Conservation (phyloP, 2,797 vertebrate species). For the Girardinus metallicus region DNA sequence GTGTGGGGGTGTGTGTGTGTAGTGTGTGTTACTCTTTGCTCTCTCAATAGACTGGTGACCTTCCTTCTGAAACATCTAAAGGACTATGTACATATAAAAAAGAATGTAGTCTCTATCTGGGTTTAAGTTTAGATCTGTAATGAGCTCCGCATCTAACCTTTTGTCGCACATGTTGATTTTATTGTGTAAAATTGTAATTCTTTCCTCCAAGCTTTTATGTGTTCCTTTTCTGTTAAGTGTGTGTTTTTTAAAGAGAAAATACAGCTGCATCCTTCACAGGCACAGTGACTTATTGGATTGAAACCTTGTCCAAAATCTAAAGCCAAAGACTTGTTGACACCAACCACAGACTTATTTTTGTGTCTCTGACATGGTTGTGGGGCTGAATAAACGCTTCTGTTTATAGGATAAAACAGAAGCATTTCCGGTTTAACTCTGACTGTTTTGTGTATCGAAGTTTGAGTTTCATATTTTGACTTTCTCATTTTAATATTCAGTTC, state of each 20-base stretch:
- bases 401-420: background rate
- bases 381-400: constrained; percentile 2
- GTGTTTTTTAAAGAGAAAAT: constrained; percentile 6
- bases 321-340: constrained; percentile 28
- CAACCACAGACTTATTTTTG: constrained; percentile 57
- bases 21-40: background rate
- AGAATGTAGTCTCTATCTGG: background rate
- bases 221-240: constrained; percentile 6
- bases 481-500: background rate
- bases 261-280: background rate
- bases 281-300: constrained; percentile 15
- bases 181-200: background rate
- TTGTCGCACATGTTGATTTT: background rate
- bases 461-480: background rate
- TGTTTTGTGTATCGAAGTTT: background rate
- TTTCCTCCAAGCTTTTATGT: background rate
- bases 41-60: background rate
- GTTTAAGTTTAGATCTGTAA: background rate
- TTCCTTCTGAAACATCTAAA: background rate
- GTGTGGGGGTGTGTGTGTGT: too few relatives aligned
- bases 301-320: constrained; percentile 25
- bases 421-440: background rate
- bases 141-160: background rate
- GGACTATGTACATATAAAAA: background rate
- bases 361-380: constrained; percentile 39